These are phyloP conservation scores for Phortica okadai DNA, from an alignment of 2,888 invertebrate genomes.

Conservation along the genomic window DNA sequence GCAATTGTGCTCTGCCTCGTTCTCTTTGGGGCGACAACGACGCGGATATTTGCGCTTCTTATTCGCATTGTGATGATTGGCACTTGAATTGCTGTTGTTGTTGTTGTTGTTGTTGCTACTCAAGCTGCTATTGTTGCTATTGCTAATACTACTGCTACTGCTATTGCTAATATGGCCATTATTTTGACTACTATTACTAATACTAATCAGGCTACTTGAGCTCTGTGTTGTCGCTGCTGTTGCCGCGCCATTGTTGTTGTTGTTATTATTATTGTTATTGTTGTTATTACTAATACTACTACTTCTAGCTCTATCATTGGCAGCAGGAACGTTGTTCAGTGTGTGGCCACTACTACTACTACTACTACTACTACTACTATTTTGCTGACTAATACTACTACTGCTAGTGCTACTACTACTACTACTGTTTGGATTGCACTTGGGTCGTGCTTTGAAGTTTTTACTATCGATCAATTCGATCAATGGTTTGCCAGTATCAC, in stretches of 20 bases:
- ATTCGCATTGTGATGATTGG: constrained; percentile 37
- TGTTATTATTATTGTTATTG: constrained; percentile 56
- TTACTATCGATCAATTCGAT: constrained; percentile 75
- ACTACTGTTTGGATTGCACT: constrained; percentile 71
- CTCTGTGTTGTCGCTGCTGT: constrained; percentile 44
- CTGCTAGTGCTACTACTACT: constrained; percentile 55
- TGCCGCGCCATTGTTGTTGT: constrained; percentile 52
- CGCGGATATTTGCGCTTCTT: constrained; percentile 71
- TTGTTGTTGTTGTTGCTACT: constrained; percentile 46
- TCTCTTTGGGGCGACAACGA: constrained; percentile 71
- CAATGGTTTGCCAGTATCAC: constrained; percentile 76
- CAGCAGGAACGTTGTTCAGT: constrained; percentile 65
- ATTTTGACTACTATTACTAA: constrained; percentile 45
- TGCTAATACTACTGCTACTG: constrained; percentile 59
- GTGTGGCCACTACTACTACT: constrained; percentile 59
- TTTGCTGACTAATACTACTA: constrained; percentile 54
- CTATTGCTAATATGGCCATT: constrained; percentile 49
- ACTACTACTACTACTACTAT: constrained; percentile 49
- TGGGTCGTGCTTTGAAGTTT: constrained; percentile 76
- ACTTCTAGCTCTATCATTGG: constrained; percentile 59
- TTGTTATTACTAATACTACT: constrained; percentile 51
- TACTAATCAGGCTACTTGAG: constrained; percentile 54
- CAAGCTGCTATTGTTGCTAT: constrained; percentile 58
- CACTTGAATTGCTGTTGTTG: constrained; percentile 37
- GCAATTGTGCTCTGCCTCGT: constrained; percentile 73